phyloP scores from a whole-genome alignment of 2,113 vertebrate species.

The Lampris megalopsis region DNA sequence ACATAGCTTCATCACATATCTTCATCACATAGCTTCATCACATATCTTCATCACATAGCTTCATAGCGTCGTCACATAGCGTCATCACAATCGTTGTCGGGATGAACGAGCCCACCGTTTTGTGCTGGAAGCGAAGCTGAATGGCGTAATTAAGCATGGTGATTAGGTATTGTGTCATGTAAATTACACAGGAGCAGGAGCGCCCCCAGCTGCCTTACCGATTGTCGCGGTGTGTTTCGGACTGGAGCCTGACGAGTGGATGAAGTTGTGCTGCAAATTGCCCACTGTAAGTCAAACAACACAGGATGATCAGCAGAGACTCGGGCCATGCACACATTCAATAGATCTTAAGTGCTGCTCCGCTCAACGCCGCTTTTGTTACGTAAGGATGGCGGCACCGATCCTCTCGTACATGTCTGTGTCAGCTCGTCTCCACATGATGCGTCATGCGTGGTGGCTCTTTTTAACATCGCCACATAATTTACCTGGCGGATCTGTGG shows the following conservation, averaged over 20 bases:
- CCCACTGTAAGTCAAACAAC: constrained; percentile 84
- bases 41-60: too few species aligned
- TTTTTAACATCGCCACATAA: not conserved
- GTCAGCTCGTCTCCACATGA: constrained; percentile 9
- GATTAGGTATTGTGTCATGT: constrained; percentile 34
- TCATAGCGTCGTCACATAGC: too few species aligned
- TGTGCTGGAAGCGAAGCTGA: constrained; percentile 55
- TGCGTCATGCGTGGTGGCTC: constrained; percentile 1
- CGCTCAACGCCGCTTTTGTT: constrained; percentile 20
- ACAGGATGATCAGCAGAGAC: constrained; percentile 58
- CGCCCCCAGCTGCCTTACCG: constrained; percentile 79
- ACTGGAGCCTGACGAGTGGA: constrained; percentile 87
- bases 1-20: too few species aligned
- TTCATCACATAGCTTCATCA: too few species aligned
- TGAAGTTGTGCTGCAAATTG: constrained; percentile 91
- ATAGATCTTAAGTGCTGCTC: constrained; percentile 52
- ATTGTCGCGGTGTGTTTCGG: constrained; percentile 89
- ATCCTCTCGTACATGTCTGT: not conserved
- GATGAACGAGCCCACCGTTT: constrained; percentile 49
- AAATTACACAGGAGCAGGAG: constrained; percentile 41
- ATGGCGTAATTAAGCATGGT: constrained; percentile 60
- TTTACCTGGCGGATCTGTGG: constrained; percentile 6
- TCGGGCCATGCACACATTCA: constrained; percentile 19
- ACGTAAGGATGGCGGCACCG: constrained; percentile 12
- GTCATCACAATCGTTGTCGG: constrained; percentile 58